Percentiles rank a stretch among this genome's conserved stretches.
phyloP scores from a whole-genome alignment of 1,140 invertebrate genomes.

The Rhagoletis pomonella region DNA sequence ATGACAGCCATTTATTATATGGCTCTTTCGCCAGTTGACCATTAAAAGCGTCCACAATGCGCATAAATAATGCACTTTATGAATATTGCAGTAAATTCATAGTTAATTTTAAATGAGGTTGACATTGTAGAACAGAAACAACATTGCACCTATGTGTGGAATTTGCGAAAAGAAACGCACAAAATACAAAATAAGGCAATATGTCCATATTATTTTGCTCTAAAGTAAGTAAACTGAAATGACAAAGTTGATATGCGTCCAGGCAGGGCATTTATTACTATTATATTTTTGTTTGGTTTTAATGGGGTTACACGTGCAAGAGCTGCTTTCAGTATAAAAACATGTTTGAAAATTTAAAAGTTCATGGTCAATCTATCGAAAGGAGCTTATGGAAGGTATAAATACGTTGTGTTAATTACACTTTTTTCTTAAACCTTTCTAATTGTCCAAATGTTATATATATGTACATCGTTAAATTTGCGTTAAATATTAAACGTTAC shows the following conservation, averaged over 20 bases:
- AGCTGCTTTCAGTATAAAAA: no score
- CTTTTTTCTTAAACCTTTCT: no score
- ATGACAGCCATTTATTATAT: not conserved
- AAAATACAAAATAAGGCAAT: not conserved
- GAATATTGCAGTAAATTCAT: not conserved
- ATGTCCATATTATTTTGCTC: not conserved
- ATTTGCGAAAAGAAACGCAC: not conserved
- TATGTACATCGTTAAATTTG: no score
- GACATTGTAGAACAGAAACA: not conserved
- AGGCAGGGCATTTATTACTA: no score
- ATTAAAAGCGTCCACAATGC: not conserved
- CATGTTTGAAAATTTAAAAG: no score
- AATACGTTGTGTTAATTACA: no score
- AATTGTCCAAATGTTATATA: no score
- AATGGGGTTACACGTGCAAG: not conserved
- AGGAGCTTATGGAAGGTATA: no score
- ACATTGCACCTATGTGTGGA: not conserved
- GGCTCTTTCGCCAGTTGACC: not conserved
- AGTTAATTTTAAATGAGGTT: conserved; percentile 9
- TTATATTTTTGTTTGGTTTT: no score
- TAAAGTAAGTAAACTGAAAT: not conserved
- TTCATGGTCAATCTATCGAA: no score
- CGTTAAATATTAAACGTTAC: no score
- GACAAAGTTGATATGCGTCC: no score
- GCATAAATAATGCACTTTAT: conserved; percentile 37